A percentile compares a stretch with the other conserved stretches of the same genome.
Evolutionary conservation across 2,113 vertebrate species (phyloP).

Genomic region (Petroica traversi): DNA sequence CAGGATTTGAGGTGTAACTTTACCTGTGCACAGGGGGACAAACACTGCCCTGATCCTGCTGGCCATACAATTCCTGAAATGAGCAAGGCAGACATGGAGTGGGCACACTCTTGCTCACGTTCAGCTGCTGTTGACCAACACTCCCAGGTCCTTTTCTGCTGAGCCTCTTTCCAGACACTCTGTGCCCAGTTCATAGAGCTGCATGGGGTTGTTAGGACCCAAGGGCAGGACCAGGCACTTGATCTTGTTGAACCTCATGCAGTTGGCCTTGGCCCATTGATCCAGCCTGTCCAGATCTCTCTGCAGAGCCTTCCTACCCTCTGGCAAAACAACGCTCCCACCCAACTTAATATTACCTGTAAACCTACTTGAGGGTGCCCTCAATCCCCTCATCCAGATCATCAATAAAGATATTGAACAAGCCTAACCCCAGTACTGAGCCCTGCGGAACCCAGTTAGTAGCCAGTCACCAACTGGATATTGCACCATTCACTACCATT

Average conservation of each 20-base stretch:
- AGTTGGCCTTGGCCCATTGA: background rate
- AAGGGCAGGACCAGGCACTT: background rate
- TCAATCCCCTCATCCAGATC: background rate
- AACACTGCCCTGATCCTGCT: background rate
- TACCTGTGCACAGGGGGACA: background rate
- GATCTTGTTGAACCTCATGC: background rate
- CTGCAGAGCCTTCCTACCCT: background rate
- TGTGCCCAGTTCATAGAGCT: fast-evolving
- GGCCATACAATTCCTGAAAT: too few species aligned
- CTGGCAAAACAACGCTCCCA: background rate
- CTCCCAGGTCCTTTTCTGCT: background rate
- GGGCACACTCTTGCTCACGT: fast-evolving
- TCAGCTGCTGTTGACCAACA: background rate
- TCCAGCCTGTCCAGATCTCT: background rate
- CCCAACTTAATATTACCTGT: fast-evolving
- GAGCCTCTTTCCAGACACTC: background rate
- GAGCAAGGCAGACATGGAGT: too few species aligned
- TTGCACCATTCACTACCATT: too few species aligned
- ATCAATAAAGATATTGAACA: background rate
- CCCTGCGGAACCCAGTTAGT: background rate
- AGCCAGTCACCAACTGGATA: background rate
- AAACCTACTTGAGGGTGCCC: background rate
- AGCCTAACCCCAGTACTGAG: background rate
- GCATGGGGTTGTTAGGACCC: background rate
- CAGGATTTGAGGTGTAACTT: background rate